phyloP scores from a whole-genome alignment of 1,140 invertebrate genomes.

The Ceratina calcarata region DNA sequence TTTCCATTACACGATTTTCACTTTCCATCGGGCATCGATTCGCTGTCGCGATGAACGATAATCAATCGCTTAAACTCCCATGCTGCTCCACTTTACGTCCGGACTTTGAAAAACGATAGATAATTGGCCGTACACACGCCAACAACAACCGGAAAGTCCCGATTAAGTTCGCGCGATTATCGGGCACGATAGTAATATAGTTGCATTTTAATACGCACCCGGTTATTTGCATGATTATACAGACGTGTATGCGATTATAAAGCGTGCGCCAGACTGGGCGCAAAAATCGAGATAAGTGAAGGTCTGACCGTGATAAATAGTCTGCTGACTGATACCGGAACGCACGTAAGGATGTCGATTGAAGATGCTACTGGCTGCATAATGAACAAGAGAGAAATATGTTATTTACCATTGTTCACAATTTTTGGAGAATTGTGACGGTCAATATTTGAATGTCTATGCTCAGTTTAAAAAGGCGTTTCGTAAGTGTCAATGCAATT shows the following conservation, averaged over 20 bases:
- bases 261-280: slow-evolving; percentile 17
- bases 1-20: slow-evolving; percentile 43
- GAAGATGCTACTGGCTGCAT: slow-evolving; percentile 8
- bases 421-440: no score
- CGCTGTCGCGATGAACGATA: neutral
- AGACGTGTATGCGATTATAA: slow-evolving; percentile 40
- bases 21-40: slow-evolving; percentile 27
- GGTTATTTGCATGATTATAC: slow-evolving; percentile 61
- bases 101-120: slow-evolving; percentile 30
- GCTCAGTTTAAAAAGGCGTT: neutral
- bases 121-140: slow-evolving; percentile 6
- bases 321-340: slow-evolving; percentile 46
- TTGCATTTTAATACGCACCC: slow-evolving; percentile 36
- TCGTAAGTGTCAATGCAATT: slow-evolving; percentile 17
- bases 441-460: no score
- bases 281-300: slow-evolving; percentile 47
- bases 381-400: neutral
- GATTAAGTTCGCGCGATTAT: slow-evolving; percentile 48
- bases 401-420: no score
- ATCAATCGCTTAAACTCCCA: slow-evolving; percentile 14
- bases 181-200: slow-evolving; percentile 19
- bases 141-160: neutral
- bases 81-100: neutral
- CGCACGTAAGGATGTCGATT: slow-evolving; percentile 51
- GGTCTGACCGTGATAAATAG: slow-evolving; percentile 47